These are phyloP conservation scores for Phainopepla nitens DNA, from an alignment of 2,113 vertebrate species.

Conservation along the genomic window DNA sequence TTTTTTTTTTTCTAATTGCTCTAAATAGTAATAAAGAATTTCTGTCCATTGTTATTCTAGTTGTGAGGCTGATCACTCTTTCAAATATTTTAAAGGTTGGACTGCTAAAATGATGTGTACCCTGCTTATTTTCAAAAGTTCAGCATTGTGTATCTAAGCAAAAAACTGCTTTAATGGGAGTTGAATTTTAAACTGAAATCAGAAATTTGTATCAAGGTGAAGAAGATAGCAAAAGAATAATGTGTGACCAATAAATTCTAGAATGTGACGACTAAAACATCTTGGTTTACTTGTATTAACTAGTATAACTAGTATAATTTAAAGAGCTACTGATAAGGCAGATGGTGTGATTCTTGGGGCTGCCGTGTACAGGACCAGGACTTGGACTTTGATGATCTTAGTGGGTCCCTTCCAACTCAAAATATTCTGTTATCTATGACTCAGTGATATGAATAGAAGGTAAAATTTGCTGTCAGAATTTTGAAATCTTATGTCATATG, in stretches of 20 bases:
- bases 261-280: not conserved
- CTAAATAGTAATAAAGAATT: not conserved
- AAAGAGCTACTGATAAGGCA: not conserved
- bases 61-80: not conserved
- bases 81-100: not conserved
- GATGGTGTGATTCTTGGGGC: not conserved
- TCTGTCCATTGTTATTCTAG: not conserved
- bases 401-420: not conserved
- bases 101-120: not conserved
- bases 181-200: not conserved
- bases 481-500: not conserved
- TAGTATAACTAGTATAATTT: not conserved
- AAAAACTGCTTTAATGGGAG: not conserved
- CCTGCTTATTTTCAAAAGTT: not conserved
- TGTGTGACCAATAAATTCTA: not conserved
- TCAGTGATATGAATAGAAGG: not conserved
- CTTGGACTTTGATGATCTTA: not conserved
- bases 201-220: not conserved
- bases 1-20: not conserved
- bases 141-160: not conserved
- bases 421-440: not conserved
- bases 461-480: not conserved
- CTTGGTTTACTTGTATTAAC: not conserved
- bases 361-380: not conserved
- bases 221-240: not conserved